phyloP scores from a whole-genome alignment of 1,140 invertebrate genomes.

The Venturia canescens region DNA sequence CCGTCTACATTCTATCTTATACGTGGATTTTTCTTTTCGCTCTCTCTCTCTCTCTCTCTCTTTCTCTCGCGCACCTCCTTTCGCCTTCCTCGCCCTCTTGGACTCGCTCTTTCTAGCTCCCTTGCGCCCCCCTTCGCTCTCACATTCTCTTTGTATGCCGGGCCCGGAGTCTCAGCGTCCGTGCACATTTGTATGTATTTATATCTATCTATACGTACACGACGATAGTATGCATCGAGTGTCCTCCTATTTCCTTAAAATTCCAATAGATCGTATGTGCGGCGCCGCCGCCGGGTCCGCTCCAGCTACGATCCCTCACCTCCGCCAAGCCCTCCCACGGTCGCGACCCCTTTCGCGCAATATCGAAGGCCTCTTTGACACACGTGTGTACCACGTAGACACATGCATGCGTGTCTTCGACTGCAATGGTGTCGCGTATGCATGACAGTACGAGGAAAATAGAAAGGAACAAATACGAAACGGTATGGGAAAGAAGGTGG shows the following conservation, averaged over 20 bases:
- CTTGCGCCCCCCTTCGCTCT: constrained; percentile 30
- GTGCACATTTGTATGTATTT: no score
- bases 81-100: neutral
- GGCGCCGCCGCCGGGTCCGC: constrained; percentile 30
- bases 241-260: constrained; percentile 71
- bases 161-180: constrained; percentile 6
- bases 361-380: constrained; percentile 37
- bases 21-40: constrained; percentile 13
- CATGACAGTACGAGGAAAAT: constrained; percentile 32
- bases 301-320: neutral
- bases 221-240: constrained; percentile 67
- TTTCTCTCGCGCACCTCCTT: neutral
- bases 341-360: constrained; percentile 44
- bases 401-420: neutral
- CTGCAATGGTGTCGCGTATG: constrained; percentile 52
- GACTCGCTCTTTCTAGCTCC: constrained; percentile 3
- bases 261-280: constrained; percentile 66
- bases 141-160: neutral
- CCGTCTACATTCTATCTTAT: constrained; percentile 8
- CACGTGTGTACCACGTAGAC: constrained; percentile 29
- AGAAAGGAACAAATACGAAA: neutral
- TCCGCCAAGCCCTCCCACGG: neutral
- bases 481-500: constrained; percentile 25
- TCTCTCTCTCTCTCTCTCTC: neutral
- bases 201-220: constrained; percentile 41